Base-by-base conservation (phyloP, 2,888 invertebrate species). In the Pherbina coryleti region DNA sequence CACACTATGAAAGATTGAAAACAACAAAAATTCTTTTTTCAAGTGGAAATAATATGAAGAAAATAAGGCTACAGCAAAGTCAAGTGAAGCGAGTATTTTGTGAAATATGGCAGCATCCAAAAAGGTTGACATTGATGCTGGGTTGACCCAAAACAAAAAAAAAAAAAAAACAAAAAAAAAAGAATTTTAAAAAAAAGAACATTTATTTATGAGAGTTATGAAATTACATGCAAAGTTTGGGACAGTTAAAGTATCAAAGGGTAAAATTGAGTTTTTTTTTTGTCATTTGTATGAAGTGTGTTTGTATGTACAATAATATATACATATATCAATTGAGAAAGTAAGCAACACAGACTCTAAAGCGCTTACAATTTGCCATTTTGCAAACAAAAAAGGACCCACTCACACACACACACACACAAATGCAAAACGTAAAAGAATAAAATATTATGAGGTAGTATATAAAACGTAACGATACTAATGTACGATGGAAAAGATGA, bases 311-410 rank as follows among this genome's bases (percentile, higher is more conserved):
- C 44, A 44, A 44, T 44, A 44, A 44, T 44, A 44, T 44, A 44
- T 44, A 14, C 2, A 14, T 44, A 44, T 44, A 44, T 44, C 44
- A 55, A 55, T 55, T 22, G 55, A 55, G 19, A 22, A 22, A 55
- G 55, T 22, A n/a, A 19, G 55, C n/a, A 55, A 55, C 19, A 55
- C 7, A 22, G 55, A 64, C 5, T 51, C 28, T 44, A 62, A 75
- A 64, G 8, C 31, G 57, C 34, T 25, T 34, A 37, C 22, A 57
- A 28, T 83, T 79, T 80, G 81, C 81, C 84, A 83, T 83, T 14
- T 14, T 8, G 37, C 37, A 7, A 37, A 4, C 31, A 5, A 37
- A 37, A 76, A 81, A 78, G 78, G 75, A 81, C 64, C 28, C 31
- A 19, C 66, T 62, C 57, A 71, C 5, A 77, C 31, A 37, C 64